Base-by-base conservation (phyloP, 2,113 vertebrate species). In the Engystomops pustulosus region DNA sequence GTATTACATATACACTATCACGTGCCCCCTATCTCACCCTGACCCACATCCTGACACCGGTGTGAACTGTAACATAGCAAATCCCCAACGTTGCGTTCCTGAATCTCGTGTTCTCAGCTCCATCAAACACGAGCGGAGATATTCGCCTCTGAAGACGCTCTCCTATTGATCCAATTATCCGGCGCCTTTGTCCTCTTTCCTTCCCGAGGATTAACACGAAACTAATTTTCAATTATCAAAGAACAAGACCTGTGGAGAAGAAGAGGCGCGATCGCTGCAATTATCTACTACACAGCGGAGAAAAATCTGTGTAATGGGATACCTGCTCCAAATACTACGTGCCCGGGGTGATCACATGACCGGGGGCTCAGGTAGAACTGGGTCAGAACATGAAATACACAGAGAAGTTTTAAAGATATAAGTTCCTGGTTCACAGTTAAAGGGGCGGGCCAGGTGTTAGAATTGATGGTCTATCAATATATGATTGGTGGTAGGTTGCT, bases 181-280 rank as follows among this genome's bases (percentile, higher is more conserved):
- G 23, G 9, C 20, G n/a, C 11, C 55, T 60, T 60, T 60, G 55
- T 60, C 11, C 25, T 27, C 25, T 14, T 27, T 55, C n/a, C 53
- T 60, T 60, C 27, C 55, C 23, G 1, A 60, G 55, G 55, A 60
- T 60, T 60, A 27, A 60, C 55, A 60, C 11, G 9, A 4, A 60
- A 60, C 23, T 60, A 60, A 60, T 27, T 60, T 55, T 60, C 55
- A 60, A 60, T 60, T 60, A 60, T 60, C 55, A 27, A 27, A 60
- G 55, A 60, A 27, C 3, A 27, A 14, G 25, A 27, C 25, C 10
- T 11, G 9, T 12, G 3, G 55, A 27, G 55, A 27, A 60, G 55
- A 23, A 11, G n/a, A 23, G 53, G 6, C 10, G 44, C n/a, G n/a
- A 12, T 18, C 15, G 55, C 23, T 60, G 23, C 10, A 15, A 14